Evolutionary conservation across 2,888 invertebrate species (phyloP), one percentile per base, ranked within the genome.

Genomic region (Axea sp.): DNA sequence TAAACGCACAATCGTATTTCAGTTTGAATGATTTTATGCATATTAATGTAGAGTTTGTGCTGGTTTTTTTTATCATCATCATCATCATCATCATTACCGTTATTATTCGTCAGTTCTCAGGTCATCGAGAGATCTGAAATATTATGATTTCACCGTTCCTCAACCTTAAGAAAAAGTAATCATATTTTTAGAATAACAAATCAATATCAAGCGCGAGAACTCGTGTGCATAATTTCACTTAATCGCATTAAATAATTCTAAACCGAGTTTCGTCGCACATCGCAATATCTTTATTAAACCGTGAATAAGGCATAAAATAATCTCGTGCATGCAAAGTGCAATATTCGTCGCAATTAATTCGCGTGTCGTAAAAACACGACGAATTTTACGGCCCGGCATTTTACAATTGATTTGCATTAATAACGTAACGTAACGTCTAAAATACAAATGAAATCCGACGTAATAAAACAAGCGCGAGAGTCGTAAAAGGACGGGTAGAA

Each of bases 401-500:
- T 60, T 37, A 39, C 39, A 47, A 65, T 37, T 53, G 28, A 45
- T 45, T 35, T 37, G 8, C 55, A 45, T 55, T 55, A 64, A 33
- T 51, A 53, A 43, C 11, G 14, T 1, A 8, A 33, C 15, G 17
- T 12, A 35, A 24, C 17, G 31, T 35, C 19, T 45, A 26, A 60
- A 28, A 28, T 35, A 35, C 17, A 53, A 64, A 53, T 43, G 35
- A 64, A 53, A 64, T 43, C 17, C 28, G 33, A 3, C 11, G 33
- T 33, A 11, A 31, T 62, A 62, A 62, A 62, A 5, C n/a, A 15
- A 8, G 22, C n/a, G 28, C 33, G 17, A 3, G 45, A 11, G 12
- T 53, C 41, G 55, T 65, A 55, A 65, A 55, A 37, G 17, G 19
- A 30, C 28, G 35, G n/a, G 1, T 4, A 5, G 30, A 51, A 41